Conservation (phyloP, 2,797 vertebrate species). For the Buphagus erythrorhynchus region DNA sequence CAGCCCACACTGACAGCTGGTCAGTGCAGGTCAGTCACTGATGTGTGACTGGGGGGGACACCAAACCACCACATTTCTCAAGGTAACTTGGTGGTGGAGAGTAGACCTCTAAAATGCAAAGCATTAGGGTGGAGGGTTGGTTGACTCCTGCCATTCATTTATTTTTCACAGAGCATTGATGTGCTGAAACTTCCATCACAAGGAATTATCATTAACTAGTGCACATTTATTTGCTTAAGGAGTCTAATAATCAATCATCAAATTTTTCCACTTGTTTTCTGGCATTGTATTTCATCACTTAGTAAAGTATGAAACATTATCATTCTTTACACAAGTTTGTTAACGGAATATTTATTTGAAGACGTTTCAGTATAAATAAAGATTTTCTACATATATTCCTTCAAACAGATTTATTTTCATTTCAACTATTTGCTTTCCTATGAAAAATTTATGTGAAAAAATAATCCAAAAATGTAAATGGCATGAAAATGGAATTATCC, state of each 20-base stretch:
- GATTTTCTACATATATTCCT: conserved; percentile 71
- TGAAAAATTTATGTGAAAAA: conserved; percentile 69
- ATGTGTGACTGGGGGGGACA: background rate
- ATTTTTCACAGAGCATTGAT: background rate
- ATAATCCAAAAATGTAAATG: conserved; percentile 57
- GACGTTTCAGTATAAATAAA: conserved; percentile 78
- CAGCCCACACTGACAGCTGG: background rate
- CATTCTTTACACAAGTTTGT: conserved; percentile 77
- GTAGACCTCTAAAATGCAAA: background rate
- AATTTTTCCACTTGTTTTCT: conserved; percentile 77
- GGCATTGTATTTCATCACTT: conserved; percentile 77
- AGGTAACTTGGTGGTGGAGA: background rate
- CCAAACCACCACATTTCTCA: background rate
- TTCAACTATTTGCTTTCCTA: conserved; percentile 79
- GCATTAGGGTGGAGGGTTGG: background rate
- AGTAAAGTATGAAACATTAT: conserved; percentile 75
- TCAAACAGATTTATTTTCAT: conserved; percentile 78
- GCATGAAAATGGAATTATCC: conserved; percentile 71
- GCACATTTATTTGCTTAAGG: conserved; percentile 75
- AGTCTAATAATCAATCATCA: conserved; percentile 76
- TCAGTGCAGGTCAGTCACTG: background rate
- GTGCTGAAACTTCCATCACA: conserved; percentile 55
- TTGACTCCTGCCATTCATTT: background rate
- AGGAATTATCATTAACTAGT: conserved; percentile 61
- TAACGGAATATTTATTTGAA: conserved; percentile 81